Evolutionary conservation across 2,113 vertebrate species (phyloP).

Genomic region (Coptodon rendalli): DNA sequence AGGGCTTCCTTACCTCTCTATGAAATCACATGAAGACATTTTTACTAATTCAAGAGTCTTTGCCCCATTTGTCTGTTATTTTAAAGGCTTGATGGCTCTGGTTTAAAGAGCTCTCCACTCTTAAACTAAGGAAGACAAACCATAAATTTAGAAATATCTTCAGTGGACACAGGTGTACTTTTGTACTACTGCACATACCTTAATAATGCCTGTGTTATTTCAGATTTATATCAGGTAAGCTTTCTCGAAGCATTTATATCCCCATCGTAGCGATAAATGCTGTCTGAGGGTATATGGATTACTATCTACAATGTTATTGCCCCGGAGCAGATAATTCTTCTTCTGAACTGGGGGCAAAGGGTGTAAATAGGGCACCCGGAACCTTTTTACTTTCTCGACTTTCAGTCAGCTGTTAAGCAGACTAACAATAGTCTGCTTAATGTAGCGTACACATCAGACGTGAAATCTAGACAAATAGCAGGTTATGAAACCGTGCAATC

Average conservation of each 20-base stretch:
- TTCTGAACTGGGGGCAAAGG: background rate
- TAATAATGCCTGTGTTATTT: background rate
- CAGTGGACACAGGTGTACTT: background rate
- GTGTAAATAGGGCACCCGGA: conserved; percentile 31
- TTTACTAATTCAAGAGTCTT: background rate
- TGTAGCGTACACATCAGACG: background rate
- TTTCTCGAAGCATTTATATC: background rate
- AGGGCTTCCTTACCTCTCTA: background rate
- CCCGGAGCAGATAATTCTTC: background rate
- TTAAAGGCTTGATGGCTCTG: background rate
- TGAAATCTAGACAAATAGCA: background rate
- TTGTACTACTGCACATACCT: background rate
- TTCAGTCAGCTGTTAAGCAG: background rate
- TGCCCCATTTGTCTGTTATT: background rate
- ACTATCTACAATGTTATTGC: background rate
- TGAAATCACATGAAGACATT: background rate
- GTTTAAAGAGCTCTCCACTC: background rate
- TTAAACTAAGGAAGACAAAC: background rate
- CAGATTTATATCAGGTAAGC: background rate
- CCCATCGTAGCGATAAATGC: background rate
- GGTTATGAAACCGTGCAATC: background rate
- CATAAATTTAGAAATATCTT: background rate
- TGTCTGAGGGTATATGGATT: background rate
- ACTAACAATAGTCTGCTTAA: background rate
- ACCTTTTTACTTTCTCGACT: background rate